Base-by-base conservation (phyloP, 2,113 vertebrate species). In the Epinephelus moara region DNA sequence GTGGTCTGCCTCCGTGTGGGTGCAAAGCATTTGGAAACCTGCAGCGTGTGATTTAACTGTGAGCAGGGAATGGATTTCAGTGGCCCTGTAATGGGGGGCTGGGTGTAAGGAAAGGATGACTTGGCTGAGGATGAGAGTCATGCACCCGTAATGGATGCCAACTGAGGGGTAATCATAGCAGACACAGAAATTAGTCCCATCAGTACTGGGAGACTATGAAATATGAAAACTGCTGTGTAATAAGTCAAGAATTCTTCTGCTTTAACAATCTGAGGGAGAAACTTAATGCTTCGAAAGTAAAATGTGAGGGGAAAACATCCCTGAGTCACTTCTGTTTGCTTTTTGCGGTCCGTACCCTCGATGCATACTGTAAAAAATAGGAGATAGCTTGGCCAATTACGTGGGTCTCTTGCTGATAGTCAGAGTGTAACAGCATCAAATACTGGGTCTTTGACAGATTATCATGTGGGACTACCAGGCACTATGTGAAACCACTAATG, bases 141-240 rank as follows among this genome's bases (percentile, higher is more conserved):
- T 68, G 78, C 69, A 88, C 81, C 67, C 59, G 61, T 89, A 90
- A 91, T 85, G 82, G 82, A 85, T 86, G 85, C 78, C 82, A 80
- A 66, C 84, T 59, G 72, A 70, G 77, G 76, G 70, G 78, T 88
- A 91, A 90, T 92, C 85, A 85, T 52, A 33, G 80, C 64, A 78
- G 80, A 83, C 55, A 70, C 57, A 70, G 62, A 82, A 90, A 92
- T 86, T 72, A 84, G 88, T 84, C 77, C 71, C 84, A 88, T 91
- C 85, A 84, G 88, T 82, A 67, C 57, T 53, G 56, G 50, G 47
- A 66, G 55, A 72, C 53, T 49, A 52, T 86, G 68, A 89, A 83
- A 79, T 83, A 82, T 82, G 69, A 66, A 85, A 88, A 83, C 60
- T 14, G 61, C 78, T 23, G 19, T 18, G 18, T 72, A 80, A 79